Percentiles rank a stretch among this genome's conserved stretches.
These are phyloP conservation scores for Scaptomyza hsui DNA, from an alignment of 1,140 invertebrate genomes.

Conservation along the genomic window DNA sequence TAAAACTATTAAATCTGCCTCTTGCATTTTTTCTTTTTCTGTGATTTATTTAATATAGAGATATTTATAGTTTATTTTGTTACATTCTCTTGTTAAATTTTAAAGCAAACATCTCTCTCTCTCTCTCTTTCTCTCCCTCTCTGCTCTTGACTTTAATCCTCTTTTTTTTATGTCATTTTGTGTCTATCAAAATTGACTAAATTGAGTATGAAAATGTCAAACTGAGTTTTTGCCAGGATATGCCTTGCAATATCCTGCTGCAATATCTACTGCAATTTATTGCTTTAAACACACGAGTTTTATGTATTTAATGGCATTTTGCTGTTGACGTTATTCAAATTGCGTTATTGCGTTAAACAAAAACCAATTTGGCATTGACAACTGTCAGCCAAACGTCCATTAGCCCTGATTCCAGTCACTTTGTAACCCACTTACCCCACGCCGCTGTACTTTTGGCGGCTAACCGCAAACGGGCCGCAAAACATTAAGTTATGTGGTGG, in stretches of 20 bases:
- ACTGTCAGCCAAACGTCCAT: constrained; percentile 63
- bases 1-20: too few species aligned
- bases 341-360: constrained; percentile 60
- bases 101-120: too few species aligned
- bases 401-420: constrained; percentile 38
- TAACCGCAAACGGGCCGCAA: constrained; percentile 65
- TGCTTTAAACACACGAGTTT: constrained; percentile 23
- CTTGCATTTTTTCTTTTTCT: too few species aligned
- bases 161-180: background rate
- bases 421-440: too few species aligned
- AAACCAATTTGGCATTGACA: constrained; percentile 70
- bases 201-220: constrained; percentile 9
- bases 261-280: constrained; percentile 6
- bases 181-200: constrained; percentile 32
- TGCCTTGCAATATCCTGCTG: constrained; percentile 1
- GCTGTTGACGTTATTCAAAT: constrained; percentile 55
- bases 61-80: too few species aligned
- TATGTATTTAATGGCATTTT: constrained; percentile 42
- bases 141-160: background rate
- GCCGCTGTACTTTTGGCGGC: background rate
- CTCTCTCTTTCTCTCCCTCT: too few species aligned
- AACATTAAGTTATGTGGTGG: constrained; percentile 75
- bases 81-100: too few species aligned
- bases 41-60: too few species aligned
- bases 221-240: background rate